Evolutionary conservation across 2,113 vertebrate species (phyloP).

Genomic region (Callipepla squamata): DNA sequence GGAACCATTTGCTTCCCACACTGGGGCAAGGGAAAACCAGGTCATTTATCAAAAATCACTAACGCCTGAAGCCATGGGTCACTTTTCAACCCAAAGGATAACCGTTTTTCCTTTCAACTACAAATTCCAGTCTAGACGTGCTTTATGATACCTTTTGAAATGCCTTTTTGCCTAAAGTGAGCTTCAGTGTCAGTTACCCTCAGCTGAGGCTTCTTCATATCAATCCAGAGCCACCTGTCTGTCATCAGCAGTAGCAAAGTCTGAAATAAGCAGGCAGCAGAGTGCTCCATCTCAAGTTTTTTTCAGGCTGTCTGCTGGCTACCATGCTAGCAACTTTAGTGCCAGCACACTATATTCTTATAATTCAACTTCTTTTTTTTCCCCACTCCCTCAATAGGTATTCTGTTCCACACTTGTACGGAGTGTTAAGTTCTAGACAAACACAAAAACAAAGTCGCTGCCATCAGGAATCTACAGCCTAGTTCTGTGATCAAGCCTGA

Average conservation of each 20-base stretch:
- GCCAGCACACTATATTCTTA: too few relatives aligned
- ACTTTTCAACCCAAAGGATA: constrained; percentile 64
- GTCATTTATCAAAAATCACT: constrained; percentile 64
- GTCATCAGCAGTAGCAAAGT: not conserved
- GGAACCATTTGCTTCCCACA: constrained; percentile 38
- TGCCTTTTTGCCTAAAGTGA: constrained; percentile 33
- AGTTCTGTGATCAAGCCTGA: not conserved
- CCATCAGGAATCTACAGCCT: not conserved
- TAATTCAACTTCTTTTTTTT: not conserved
- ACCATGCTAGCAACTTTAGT: not conserved
- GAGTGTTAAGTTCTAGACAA: not conserved
- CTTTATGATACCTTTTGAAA: constrained; percentile 45
- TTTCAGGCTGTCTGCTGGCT: not conserved
- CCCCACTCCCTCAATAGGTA: not conserved
- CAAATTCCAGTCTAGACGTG: constrained; percentile 45
- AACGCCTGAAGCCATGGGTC: constrained; percentile 61
- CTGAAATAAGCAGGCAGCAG: not conserved
- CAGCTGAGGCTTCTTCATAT: not conserved
- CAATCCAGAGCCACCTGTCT: constrained; percentile 16
- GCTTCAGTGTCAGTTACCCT: constrained; percentile 13
- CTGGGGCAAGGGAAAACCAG: not conserved
- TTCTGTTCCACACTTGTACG: not conserved
- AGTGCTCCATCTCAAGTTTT: accelerated
- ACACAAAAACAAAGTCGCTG: not conserved
- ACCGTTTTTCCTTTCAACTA: constrained; percentile 64